Evolutionary conservation across 2,797 vertebrate species (phyloP).

Genomic region (Babyrousa celebensis): DNA sequence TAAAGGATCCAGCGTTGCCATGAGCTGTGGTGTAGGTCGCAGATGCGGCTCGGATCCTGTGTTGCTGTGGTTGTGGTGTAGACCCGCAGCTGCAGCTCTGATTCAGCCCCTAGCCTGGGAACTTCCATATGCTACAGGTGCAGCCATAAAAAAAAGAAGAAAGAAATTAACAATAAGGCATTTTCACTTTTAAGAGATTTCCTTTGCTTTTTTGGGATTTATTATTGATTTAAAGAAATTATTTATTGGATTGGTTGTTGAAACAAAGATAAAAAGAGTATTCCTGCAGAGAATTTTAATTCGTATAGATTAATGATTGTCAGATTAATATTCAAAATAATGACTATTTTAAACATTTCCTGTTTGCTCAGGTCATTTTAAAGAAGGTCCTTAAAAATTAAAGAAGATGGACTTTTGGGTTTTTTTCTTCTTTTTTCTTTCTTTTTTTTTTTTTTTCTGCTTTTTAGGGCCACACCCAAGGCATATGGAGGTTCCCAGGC

Average conservation of each 20-base stretch:
- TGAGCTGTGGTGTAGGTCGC: no score
- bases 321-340: slow-evolving; percentile 48
- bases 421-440: no score
- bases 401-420: neutral
- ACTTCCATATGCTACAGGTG: no score
- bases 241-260: slow-evolving; percentile 42
- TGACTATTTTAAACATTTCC: slow-evolving; percentile 47
- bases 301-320: slow-evolving; percentile 15
- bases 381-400: neutral
- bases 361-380: slow-evolving; percentile 49
- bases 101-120: no score
- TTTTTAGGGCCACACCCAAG: no score
- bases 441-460: no score
- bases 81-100: no score
- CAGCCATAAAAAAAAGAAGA: no score
- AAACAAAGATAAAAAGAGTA: slow-evolving; percentile 6
- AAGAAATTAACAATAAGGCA: neutral
- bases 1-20: no score
- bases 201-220: neutral
- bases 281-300: slow-evolving; percentile 43
- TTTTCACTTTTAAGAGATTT: slow-evolving; percentile 39
- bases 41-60: no score
- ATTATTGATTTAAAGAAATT: slow-evolving; percentile 28
- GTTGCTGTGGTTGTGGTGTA: no score
- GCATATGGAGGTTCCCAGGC: no score